A percentile compares a stretch with the other conserved stretches of the same genome.
Conservation (phyloP, 2,888 invertebrate species). For the Neoitamus cyanurus region DNA sequence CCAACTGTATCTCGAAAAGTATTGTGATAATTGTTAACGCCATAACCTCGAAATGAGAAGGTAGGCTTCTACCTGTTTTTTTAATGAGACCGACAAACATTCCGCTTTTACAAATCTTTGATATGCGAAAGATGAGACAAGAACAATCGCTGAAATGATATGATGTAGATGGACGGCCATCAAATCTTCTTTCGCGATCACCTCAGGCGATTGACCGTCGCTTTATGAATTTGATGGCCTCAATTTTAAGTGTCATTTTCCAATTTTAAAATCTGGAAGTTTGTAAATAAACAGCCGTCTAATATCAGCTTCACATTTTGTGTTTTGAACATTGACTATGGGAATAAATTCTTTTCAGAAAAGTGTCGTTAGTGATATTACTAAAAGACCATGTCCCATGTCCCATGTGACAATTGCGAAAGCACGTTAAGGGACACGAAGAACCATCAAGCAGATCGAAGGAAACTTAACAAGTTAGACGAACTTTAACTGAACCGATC, state of each 20-base stretch:
- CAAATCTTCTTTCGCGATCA: background rate
- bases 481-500: too few species aligned
- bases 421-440: too few species aligned
- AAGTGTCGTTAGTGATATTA: too few species aligned
- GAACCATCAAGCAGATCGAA: too few species aligned
- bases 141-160: background rate
- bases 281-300: too few species aligned
- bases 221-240: background rate
- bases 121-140: background rate
- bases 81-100: background rate
- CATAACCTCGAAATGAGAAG: background rate
- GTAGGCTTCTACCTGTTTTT: background rate
- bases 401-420: too few species aligned
- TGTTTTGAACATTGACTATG: too few species aligned
- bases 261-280: too few species aligned
- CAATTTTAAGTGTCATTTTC: background rate
- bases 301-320: too few species aligned
- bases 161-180: background rate
- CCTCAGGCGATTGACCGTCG: background rate
- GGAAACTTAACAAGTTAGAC: too few species aligned
- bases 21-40: background rate
- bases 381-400: too few species aligned
- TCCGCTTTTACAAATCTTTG: background rate
- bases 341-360: too few species aligned
- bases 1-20: background rate